A percentile compares a stretch with the other conserved stretches of the same genome.
Conservation (phyloP, 2,888 invertebrate genomes). For the Acronicta psi region DNA sequence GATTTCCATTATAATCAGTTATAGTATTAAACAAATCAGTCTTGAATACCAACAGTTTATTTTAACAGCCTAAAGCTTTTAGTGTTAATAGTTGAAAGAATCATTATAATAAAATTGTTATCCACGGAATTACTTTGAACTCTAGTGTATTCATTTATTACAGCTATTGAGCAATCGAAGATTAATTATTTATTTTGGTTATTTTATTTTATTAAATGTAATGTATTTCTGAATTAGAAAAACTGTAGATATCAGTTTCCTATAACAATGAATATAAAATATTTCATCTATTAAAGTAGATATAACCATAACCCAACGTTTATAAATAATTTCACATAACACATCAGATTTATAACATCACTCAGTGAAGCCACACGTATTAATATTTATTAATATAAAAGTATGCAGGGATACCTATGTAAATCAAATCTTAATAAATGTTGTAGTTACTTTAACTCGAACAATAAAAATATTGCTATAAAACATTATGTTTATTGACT, state of each 20-base stretch:
- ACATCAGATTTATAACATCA: neutral
- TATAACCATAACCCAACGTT: neutral
- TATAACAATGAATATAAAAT: neutral
- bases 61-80: slow-evolving; percentile 42
- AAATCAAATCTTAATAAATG: neutral
- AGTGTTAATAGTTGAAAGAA: slow-evolving; percentile 19
- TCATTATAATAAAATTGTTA: neutral
- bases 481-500: too few species aligned
- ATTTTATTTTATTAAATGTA: neutral
- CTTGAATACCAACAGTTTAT: slow-evolving; percentile 14
- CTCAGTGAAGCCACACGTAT: neutral
- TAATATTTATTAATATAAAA: too few species aligned
- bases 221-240: neutral
- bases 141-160: neutral
- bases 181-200: neutral
- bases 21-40: slow-evolving; percentile 2
- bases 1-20: neutral
- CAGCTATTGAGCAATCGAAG: neutral
- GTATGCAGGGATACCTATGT: neutral
- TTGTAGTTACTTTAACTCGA: neutral
- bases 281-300: neutral
- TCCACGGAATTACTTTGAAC: slow-evolving; percentile 1
- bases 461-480: too few species aligned
- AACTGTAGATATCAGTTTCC: neutral
- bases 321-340: neutral